These are phyloP conservation scores for Cerastis leucographa DNA, from an alignment of 2,888 invertebrate species.

Conservation along the genomic window DNA sequence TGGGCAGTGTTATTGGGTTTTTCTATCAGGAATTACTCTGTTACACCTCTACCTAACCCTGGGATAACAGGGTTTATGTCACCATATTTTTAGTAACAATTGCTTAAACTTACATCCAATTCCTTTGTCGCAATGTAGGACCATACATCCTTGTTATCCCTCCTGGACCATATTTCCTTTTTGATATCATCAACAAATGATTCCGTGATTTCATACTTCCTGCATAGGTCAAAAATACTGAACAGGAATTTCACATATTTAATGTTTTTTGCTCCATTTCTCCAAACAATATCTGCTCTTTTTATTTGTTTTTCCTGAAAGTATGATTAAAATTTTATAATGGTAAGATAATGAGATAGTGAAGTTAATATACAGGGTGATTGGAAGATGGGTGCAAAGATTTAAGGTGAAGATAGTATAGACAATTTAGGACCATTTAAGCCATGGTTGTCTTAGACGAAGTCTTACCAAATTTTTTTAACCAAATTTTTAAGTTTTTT, in stretches of 20 bases:
- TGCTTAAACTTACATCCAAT: slow-evolving; percentile 78
- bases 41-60: too few species aligned
- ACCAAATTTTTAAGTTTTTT: too few species aligned
- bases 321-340: not conserved
- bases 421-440: too few species aligned
- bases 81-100: not conserved
- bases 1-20: too few species aligned
- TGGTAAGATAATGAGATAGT: not conserved
- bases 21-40: too few species aligned
- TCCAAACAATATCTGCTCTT: slow-evolving; percentile 91
- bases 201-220: slow-evolving; percentile 91
- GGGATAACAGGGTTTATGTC: too few species aligned
- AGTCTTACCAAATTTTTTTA: too few species aligned
- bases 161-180: slow-evolving; percentile 82
- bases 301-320: slow-evolving; percentile 88
- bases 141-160: slow-evolving; percentile 83
- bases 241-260: slow-evolving; percentile 90
- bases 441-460: too few species aligned
- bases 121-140: slow-evolving; percentile 84
- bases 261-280: slow-evolving; percentile 90
- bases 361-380: too few species aligned
- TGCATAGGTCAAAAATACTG: slow-evolving; percentile 90
- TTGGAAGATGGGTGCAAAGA: too few species aligned
- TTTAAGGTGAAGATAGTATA: too few species aligned
- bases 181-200: slow-evolving; percentile 86